phyloP scores from a whole-genome alignment of 2,797 vertebrate species.

The Cryptoprocta ferox region DNA sequence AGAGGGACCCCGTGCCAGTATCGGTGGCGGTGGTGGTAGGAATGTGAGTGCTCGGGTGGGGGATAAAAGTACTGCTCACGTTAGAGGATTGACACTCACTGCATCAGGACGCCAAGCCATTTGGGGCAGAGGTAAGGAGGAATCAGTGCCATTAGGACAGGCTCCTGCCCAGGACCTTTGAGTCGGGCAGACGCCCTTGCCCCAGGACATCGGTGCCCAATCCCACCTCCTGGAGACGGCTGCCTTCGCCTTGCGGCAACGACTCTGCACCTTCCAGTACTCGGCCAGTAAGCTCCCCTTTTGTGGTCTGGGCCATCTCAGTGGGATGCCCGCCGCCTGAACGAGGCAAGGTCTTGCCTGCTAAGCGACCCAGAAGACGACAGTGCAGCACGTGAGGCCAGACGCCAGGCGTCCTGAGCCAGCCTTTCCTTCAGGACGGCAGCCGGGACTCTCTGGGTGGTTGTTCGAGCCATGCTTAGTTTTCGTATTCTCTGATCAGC shows the following conservation, averaged over 20 bases:
- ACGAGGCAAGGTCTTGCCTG: too few species aligned
- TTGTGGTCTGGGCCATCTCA: neutral
- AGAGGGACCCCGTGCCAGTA: too few species aligned
- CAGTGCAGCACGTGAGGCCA: rapidly evolving
- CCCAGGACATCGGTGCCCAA: neutral
- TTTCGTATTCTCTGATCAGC: slow-evolving; percentile 10
- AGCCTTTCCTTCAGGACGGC: neutral
- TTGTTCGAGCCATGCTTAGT: neutral
- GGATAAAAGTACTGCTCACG: neutral
- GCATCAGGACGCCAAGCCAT: too few species aligned
- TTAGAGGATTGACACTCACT: too few species aligned
- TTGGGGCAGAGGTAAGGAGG: neutral
- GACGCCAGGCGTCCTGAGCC: neutral
- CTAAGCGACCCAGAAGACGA: rapidly evolving
- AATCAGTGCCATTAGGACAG: neutral
- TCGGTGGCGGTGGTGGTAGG: neutral
- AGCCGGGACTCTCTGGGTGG: neutral
- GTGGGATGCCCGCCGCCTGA: neutral
- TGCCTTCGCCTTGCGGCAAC: neutral
- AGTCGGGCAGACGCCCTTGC: rapidly evolving
- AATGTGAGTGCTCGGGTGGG: too few species aligned
- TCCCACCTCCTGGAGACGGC: neutral
- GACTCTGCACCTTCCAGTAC: neutral
- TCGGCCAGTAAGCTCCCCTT: too few species aligned
- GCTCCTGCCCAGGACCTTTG: too few species aligned